These are phyloP conservation scores for Luscinia luscinia DNA, from an alignment of 2,797 vertebrate genomes.

Conservation along the genomic window DNA sequence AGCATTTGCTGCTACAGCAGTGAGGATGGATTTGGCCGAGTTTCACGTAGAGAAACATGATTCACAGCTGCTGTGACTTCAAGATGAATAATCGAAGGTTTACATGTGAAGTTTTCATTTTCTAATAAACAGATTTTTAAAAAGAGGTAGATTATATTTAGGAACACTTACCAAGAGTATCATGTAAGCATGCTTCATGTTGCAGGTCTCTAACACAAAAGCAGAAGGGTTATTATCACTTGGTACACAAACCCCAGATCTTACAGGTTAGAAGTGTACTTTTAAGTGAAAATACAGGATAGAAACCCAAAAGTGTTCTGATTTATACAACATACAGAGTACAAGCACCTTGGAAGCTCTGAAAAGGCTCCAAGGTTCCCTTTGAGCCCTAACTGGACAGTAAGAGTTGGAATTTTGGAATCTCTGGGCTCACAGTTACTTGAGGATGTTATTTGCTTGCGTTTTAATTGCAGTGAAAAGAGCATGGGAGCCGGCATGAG, in stretches of 20 bases:
- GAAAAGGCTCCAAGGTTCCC: neutral
- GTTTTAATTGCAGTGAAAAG: neutral
- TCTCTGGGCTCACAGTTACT: neutral
- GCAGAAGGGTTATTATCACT: neutral
- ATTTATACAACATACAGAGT: neutral
- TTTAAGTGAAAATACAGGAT: neutral
- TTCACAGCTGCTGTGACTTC: neutral
- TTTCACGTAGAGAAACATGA: neutral
- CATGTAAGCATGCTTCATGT: neutral
- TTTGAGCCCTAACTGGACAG: neutral
- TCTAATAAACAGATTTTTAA: neutral
- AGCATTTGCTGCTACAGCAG: neutral
- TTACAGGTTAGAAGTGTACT: neutral
- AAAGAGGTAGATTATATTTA: neutral
- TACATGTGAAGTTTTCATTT: neutral
- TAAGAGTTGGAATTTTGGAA: neutral
- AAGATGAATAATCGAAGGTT: neutral
- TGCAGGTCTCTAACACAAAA: neutral
- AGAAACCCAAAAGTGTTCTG: neutral
- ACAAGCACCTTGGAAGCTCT: neutral
- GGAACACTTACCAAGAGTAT: neutral
- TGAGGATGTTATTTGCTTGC: neutral
- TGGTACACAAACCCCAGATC: neutral
- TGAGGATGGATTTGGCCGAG: neutral
- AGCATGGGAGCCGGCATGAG: rapidly evolving